Evolutionary conservation across 2,888 invertebrate genomes (phyloP).

Genomic region (Drosophila austrosaltans): DNA sequence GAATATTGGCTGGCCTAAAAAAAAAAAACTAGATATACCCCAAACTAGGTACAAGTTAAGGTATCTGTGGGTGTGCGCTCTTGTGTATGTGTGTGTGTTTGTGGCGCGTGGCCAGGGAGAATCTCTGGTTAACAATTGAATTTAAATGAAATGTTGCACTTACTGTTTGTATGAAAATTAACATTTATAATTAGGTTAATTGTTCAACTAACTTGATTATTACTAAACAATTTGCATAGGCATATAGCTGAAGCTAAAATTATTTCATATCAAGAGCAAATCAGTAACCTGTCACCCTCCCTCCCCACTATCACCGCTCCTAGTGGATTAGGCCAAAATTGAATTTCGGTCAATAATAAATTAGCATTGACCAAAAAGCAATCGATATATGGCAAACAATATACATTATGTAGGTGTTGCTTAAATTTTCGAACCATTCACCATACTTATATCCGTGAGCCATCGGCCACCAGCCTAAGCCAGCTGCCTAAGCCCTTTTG

Average conservation of each 20-base stretch:
- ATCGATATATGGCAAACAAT: slow-evolving; percentile 52
- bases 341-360: slow-evolving; percentile 56
- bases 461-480: too few relatives aligned
- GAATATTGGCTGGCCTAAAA: slow-evolving; percentile 41
- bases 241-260: slow-evolving; percentile 40
- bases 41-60: not conserved
- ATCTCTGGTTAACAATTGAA: slow-evolving; percentile 43
- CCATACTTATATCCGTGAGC: not conserved
- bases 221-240: slow-evolving; percentile 65
- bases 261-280: slow-evolving; percentile 56
- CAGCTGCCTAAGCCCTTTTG: slow-evolving; percentile 9
- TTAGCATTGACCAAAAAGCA: slow-evolving; percentile 46
- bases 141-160: slow-evolving; percentile 35
- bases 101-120: slow-evolving; percentile 9
- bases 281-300: slow-evolving; percentile 23
- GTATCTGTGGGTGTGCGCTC: not conserved
- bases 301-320: not conserved
- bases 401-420: slow-evolving; percentile 39
- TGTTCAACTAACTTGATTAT: slow-evolving; percentile 70
- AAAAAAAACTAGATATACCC: slow-evolving; percentile 15
- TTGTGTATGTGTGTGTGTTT: not conserved
- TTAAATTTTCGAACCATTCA: slow-evolving; percentile 24
- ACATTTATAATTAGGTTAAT: slow-evolving; percentile 75
- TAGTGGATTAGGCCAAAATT: slow-evolving; percentile 25
- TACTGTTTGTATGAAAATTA: slow-evolving; percentile 50